phyloP scores from a whole-genome alignment of 2,797 vertebrate genomes.

The Chanos chanos region DNA sequence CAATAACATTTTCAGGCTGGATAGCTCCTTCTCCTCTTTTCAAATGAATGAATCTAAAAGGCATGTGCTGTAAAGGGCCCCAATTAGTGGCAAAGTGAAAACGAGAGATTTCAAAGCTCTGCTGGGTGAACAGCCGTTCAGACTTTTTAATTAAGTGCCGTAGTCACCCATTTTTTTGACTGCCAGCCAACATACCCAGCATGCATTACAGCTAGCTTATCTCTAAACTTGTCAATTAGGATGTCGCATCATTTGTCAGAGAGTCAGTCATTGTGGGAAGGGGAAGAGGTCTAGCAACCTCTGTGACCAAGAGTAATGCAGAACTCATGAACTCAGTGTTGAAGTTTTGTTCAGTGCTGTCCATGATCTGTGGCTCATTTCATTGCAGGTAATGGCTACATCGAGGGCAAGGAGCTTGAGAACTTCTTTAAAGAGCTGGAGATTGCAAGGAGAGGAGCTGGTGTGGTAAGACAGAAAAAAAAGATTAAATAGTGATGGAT shows the following conservation, averaged over 20 bases:
- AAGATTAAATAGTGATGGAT: conserved; percentile 8
- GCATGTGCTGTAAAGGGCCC: conserved; percentile 21
- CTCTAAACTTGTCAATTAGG: conserved; percentile 6
- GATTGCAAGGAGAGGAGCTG: conserved; percentile 83
- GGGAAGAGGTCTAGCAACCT: too few relatives aligned
- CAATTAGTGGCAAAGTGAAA: conserved; percentile 37
- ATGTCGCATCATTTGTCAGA: conserved; percentile 17
- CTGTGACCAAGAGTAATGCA: too few relatives aligned
- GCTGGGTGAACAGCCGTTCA: conserved; percentile 36
- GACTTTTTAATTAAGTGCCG: conserved; percentile 50
- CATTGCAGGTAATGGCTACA: conserved; percentile 89
- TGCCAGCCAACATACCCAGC: conserved; percentile 28
- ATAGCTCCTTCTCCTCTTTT: conserved; percentile 37
- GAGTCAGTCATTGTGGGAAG: too few relatives aligned
- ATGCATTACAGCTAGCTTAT: conserved; percentile 30
- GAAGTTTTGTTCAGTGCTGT: too few relatives aligned
- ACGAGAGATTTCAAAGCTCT: conserved; percentile 29
- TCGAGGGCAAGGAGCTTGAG: conserved; percentile 96
- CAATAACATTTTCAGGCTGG: conserved; percentile 19
- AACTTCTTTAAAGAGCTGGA: conserved; percentile 95
- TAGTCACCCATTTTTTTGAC: conserved; percentile 32
- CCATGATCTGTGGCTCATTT: too few relatives aligned
- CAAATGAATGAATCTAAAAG: conserved; percentile 42
- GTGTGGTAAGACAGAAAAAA: conserved; percentile 97
- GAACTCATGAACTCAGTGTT: too few relatives aligned